Percentiles rank a stretch among this genome's conserved stretches.
Conservation (phyloP, 2,113 vertebrate species). For the Stigmatopora argus region DNA sequence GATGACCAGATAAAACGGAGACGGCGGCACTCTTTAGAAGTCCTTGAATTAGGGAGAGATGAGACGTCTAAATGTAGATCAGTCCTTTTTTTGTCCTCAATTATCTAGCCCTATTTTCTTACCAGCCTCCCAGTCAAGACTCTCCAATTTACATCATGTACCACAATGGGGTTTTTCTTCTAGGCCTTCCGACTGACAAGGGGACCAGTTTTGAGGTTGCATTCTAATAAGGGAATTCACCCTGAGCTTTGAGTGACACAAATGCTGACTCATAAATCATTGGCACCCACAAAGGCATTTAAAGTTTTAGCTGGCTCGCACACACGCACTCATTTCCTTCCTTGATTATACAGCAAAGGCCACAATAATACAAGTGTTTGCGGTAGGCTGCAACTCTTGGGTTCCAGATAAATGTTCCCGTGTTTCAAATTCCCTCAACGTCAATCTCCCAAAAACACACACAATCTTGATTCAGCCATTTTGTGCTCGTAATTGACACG, state of each 20-base stretch:
- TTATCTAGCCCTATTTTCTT: slow-evolving; percentile 4
- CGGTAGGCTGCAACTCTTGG: slow-evolving; percentile 22
- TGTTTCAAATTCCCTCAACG: slow-evolving; percentile 61
- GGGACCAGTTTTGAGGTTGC: background rate
- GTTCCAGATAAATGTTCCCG: slow-evolving; percentile 55
- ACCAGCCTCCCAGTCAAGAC: background rate
- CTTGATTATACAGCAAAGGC: slow-evolving; percentile 32
- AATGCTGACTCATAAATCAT: slow-evolving; percentile 31
- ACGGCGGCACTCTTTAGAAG: slow-evolving; percentile 51
- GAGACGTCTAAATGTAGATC: slow-evolving; percentile 33
- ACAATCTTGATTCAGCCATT: slow-evolving; percentile 45
- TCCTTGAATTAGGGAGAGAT: slow-evolving; percentile 40
- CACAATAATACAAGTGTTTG: slow-evolving; percentile 26
- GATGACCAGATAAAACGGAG: slow-evolving; percentile 63
- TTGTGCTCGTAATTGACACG: slow-evolving; percentile 43
- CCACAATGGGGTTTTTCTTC: slow-evolving; percentile 22
- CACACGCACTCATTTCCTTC: slow-evolving; percentile 48
- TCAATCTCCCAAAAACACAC: slow-evolving; percentile 40
- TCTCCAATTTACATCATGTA: slow-evolving; percentile 22
- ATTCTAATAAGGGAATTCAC: slow-evolving; percentile 35
- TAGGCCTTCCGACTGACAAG: slow-evolving; percentile 4
- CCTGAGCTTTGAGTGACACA: slow-evolving; percentile 13
- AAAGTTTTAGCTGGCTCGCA: slow-evolving; percentile 24
- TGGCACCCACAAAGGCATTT: background rate
- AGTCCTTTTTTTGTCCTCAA: slow-evolving; percentile 7